phyloP scores from a whole-genome alignment of 2,113 vertebrate species.

The Microcebus murinus region DNA sequence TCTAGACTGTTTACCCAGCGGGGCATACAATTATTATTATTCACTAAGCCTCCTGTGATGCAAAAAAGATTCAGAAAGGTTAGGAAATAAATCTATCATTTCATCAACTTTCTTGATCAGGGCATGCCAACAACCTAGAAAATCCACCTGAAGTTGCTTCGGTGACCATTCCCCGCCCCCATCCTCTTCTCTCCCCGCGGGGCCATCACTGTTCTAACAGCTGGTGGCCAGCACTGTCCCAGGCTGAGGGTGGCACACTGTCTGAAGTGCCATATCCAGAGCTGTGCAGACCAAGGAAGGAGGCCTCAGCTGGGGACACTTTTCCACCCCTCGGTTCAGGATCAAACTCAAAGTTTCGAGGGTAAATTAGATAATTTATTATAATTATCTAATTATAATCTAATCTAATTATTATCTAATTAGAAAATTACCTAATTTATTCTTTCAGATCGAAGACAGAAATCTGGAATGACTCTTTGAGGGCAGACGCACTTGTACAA shows the following conservation, averaged over 20 bases:
- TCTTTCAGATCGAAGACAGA: neutral
- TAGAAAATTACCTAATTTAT: neutral
- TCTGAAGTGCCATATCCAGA: neutral
- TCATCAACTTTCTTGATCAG: neutral
- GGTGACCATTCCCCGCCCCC: neutral
- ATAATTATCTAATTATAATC: neutral
- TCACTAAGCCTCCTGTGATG: neutral
- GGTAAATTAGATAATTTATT: neutral
- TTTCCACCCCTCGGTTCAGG: neutral
- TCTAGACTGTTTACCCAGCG: neutral
- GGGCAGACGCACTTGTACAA: neutral
- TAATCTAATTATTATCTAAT: too few relatives aligned
- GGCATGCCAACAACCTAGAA: constrained; percentile 21
- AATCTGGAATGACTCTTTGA: neutral
- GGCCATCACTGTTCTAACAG: neutral
- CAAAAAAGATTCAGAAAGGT: constrained; percentile 26
- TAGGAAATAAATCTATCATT: constrained; percentile 1
- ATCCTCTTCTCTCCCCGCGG: neutral
- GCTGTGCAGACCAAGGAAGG: neutral
- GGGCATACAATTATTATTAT: neutral
- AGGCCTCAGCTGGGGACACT: neutral
- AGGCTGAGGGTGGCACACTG: neutral
- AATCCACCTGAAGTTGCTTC: neutral
- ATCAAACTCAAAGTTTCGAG: neutral
- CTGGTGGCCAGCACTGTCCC: neutral